Conservation (phyloP, 2,888 invertebrate genomes). For the Athalia cordata region DNA sequence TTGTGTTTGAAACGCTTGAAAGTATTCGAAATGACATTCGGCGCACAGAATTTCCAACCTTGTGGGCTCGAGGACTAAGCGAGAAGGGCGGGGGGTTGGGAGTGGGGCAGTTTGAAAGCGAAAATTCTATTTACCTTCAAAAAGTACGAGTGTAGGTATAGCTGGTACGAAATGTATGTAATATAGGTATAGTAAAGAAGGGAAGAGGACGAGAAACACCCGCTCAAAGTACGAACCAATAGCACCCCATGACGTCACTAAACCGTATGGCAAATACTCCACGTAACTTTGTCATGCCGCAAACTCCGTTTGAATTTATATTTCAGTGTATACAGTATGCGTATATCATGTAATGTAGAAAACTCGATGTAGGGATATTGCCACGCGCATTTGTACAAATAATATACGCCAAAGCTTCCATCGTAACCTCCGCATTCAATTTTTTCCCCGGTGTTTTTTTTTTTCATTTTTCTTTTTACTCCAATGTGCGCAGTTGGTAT, state of each 20-base stretch:
- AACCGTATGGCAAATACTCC: constrained; percentile 22
- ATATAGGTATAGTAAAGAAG: background rate
- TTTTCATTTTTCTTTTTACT: no score
- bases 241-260: background rate
- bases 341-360: background rate
- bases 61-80: background rate
- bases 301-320: constrained; percentile 15
- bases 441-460: background rate
- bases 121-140: background rate
- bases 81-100: background rate
- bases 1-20: background rate
- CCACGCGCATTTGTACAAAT: no score
- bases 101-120: background rate
- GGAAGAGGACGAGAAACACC: background rate
- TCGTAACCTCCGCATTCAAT: no score
- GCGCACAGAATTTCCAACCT: background rate
- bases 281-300: background rate
- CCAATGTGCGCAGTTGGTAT: no score
- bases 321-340: background rate
- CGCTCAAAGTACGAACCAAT: no score
- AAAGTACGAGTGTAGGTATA: no score
- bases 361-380: background rate
- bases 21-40: constrained; percentile 11
- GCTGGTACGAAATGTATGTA: no score
- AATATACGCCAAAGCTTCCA: no score